Evolutionary conservation across 53 echinoderm and acorn worm species (phyloP).

Genomic region (Stichopus horrens): DNA sequence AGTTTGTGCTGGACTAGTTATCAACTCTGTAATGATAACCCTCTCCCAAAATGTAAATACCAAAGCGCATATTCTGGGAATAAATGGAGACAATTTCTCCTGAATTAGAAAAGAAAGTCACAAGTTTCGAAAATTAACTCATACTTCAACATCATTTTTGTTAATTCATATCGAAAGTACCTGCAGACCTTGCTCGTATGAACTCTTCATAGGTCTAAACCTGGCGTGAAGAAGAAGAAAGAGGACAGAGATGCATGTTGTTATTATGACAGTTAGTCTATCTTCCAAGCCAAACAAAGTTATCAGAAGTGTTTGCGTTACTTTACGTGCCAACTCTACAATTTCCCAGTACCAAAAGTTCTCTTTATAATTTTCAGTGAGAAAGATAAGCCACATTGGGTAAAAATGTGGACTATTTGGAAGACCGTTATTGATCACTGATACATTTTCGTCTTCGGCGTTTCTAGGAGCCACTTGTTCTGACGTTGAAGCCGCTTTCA

Average conservation of each 20-base stretch:
- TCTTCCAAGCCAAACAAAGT: constrained; percentile 24
- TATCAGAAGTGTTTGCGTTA: background rate
- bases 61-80: too few species aligned
- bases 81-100: too few species aligned
- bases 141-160: too few species aligned
- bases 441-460: background rate
- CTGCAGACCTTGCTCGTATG: constrained; percentile 22
- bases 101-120: background rate
- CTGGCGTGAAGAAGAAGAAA: constrained; percentile 8
- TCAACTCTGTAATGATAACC: too few species aligned
- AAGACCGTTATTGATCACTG: background rate
- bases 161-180: background rate
- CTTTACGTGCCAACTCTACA: constrained; percentile 28
- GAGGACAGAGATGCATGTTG: constrained; percentile 16
- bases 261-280: background rate
- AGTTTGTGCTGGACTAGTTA: too few species aligned
- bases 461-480: background rate
- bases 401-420: background rate
- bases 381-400: constrained; percentile 4
- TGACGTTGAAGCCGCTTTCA: too few species aligned
- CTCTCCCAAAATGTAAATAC: too few species aligned
- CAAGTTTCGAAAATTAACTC: background rate
- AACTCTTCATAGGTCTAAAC: constrained; percentile 16
- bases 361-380: constrained; percentile 17
- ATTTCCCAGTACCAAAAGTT: constrained; percentile 38